A percentile compares a stretch with the other conserved stretches of the same genome.
Evolutionary conservation across 37 sponge, comb jelly and placozoan genomes (phyloP).

Genomic region (Hormiphora californensis): DNA sequence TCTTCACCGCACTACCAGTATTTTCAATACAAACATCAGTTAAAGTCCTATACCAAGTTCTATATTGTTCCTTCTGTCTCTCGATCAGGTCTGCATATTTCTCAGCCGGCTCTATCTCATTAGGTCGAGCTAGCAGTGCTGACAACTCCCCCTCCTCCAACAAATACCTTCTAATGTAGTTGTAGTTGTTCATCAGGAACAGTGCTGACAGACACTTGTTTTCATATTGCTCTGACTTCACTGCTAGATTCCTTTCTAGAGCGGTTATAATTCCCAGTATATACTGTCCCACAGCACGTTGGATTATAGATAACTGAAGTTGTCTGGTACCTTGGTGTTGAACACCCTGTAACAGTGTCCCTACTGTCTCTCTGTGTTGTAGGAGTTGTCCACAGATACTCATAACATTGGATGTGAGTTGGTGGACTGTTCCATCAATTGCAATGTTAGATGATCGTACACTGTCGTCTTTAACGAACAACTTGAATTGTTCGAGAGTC

Average conservation of each 20-base stretch:
- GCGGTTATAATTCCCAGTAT: constrained; percentile 8
- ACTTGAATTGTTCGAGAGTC: constrained; percentile 18
- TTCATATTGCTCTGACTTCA: not conserved
- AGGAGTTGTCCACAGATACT: constrained; percentile 37
- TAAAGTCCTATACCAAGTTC: constrained; percentile 3
- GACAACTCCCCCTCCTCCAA: not conserved
- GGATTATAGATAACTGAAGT: constrained; percentile 8
- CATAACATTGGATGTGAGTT: constrained; percentile 14
- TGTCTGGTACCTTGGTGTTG: constrained; percentile 20
- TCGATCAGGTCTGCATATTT: not conserved
- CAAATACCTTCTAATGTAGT: not conserved
- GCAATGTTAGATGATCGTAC: constrained; percentile 2
- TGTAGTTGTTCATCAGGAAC: constrained; percentile 46
- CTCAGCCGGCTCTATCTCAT: no score
- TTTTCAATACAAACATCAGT: not conserved
- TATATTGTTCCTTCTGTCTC: constrained; percentile 7
- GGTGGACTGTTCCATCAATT: constrained; percentile 31
- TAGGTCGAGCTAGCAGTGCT: not conserved
- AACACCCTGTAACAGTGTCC: not conserved
- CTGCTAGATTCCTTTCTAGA: constrained; percentile 13
- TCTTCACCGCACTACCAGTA: not conserved
- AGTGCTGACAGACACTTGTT: constrained; percentile 41
- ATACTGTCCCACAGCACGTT: not conserved
- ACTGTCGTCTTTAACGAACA: constrained; percentile 5
- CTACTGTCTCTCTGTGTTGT: not conserved